phyloP scores from a whole-genome alignment of 2,888 invertebrate genomes.

The Sinopyrophorus schimmeli region DNA sequence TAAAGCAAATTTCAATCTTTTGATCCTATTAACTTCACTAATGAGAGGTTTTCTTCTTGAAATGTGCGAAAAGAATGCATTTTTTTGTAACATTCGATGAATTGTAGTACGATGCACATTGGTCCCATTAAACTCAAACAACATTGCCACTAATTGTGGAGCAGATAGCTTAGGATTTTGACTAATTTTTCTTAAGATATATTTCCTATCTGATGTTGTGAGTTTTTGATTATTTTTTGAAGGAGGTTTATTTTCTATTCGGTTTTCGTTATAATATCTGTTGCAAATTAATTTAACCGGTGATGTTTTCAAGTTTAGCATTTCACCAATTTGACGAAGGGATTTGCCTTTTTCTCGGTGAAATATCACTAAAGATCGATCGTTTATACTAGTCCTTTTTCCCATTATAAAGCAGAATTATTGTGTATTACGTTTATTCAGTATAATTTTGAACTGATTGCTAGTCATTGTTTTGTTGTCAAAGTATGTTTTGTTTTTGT shows the following conservation, averaged over 20 bases:
- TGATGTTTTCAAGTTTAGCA: not conserved
- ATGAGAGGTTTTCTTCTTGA: not conserved
- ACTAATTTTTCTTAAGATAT: too few relatives aligned
- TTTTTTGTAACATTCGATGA: not conserved
- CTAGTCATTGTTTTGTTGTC: too few relatives aligned
- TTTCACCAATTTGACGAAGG: not conserved
- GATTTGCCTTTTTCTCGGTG: not conserved
- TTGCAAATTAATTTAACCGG: not conserved
- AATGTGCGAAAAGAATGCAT: not conserved
- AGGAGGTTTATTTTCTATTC: not conserved
- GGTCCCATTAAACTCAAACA: not conserved
- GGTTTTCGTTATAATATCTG: not conserved
- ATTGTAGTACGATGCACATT: not conserved
- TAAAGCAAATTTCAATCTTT: not conserved
- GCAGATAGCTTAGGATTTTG: not conserved
- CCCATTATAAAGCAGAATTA: too few relatives aligned
- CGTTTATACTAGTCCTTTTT: not conserved
- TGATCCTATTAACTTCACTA: not conserved
- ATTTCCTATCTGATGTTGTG: too few relatives aligned
- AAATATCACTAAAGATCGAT: not conserved
- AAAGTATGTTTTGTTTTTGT: too few relatives aligned
- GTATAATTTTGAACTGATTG: too few relatives aligned
- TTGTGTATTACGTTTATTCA: too few relatives aligned
- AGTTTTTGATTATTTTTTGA: not conserved
- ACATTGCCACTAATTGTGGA: not conserved